Base-by-base conservation (phyloP, 2,888 invertebrate genomes). In the Tinea pellionella region DNA sequence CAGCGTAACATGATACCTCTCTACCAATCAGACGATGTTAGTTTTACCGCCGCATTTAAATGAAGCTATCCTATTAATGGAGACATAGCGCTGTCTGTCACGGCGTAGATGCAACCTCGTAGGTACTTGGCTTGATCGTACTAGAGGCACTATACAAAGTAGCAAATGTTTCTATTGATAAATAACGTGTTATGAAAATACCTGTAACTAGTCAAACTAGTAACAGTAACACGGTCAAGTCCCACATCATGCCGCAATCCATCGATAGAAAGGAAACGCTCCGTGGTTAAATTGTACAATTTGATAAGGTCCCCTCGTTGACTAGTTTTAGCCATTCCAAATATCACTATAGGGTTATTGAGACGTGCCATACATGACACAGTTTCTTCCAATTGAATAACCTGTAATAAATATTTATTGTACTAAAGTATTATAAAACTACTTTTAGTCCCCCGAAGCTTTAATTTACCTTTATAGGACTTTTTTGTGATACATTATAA, bases 321-420 rank as follows among this genome's bases (percentile, higher is more conserved):
- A 18, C 53, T 67, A 0, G 67, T 65, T 1, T 64, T 67, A 0
- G 69, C 63, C 56, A 74, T 61, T 0, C 84, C 83, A 13, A 80
- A 61, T 11, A 73, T 64, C 11, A 73, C 68, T 60, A 78, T 67
- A 37, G 78, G 76, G 51, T 69, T 69, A 42, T 66, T 68, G 0
- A 84, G 61, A 82, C 83, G 82, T 1, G 68, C 61, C 66, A 78
- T 71, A 64, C 80, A 77, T 0, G 81, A 75, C 30, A 80, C 67
- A 0, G 77, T 65, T 0, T 63, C 63, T 9, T 81, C 78, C 1
- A 83, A 62, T 18, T 71, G 73, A 1, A 79, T 64, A 2, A 85
- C 71, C 84, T 85, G 62, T 6, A 18, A 37, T 15, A 51, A 15
- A 24, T 24, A 3, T 2, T 3, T 24, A 6, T 24, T 24, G 12